phyloP scores from a whole-genome alignment of 2,888 invertebrate genomes.

The Nycteola revayana region DNA sequence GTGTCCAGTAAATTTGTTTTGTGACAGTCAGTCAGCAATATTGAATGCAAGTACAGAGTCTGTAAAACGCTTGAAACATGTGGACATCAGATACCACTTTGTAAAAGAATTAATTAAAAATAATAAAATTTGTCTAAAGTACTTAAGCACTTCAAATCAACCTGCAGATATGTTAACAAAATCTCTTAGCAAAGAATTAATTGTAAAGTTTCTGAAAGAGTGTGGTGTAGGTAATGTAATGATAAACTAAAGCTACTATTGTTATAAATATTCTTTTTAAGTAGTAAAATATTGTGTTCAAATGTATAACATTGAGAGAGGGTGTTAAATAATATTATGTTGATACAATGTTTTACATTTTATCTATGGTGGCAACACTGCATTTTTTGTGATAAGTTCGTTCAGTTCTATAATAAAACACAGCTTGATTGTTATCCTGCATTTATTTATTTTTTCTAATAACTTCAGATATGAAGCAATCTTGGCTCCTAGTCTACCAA shows the following conservation, averaged over 20 bases:
- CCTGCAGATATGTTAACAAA: conserved; percentile 19
- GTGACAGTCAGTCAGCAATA: conserved; percentile 8
- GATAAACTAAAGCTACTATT: neutral
- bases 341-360: too few relatives aligned
- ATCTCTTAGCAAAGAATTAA: conserved; percentile 8
- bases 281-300: too few relatives aligned
- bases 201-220: conserved; percentile 2
- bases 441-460: too few relatives aligned
- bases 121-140: conserved; percentile 12
- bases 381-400: too few relatives aligned
- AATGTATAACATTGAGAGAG: too few relatives aligned
- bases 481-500: too few relatives aligned
- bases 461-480: too few relatives aligned
- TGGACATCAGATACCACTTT: conserved; percentile 4
- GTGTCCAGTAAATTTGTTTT: conserved; percentile 3
- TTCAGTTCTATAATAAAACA: too few relatives aligned
- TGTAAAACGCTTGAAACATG: conserved; percentile 4
- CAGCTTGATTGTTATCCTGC: too few relatives aligned
- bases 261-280: too few relatives aligned
- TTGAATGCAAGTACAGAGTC: neutral
- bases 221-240: neutral
- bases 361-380: too few relatives aligned
- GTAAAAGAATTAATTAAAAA: conserved; percentile 14
- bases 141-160: conserved; percentile 17
- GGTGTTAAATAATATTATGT: too few relatives aligned